A percentile compares a stretch with the other conserved stretches of the same genome.
Conservation (phyloP, 2,888 invertebrate genomes). For the Cryptus armator region DNA sequence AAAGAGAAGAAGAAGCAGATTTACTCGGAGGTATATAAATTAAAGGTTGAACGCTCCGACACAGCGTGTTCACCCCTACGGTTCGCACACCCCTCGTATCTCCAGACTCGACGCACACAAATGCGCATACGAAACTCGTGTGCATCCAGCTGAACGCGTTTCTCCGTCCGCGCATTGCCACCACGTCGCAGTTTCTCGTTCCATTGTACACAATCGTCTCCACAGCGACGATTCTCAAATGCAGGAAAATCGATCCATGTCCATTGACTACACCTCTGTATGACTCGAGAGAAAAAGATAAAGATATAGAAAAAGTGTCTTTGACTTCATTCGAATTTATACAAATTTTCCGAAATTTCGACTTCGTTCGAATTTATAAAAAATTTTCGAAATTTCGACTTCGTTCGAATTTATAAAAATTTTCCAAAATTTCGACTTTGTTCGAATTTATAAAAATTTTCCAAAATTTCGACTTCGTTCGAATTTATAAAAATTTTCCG, state of each 20-base stretch:
- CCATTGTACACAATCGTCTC: constrained; percentile 23
- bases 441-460: too few species aligned
- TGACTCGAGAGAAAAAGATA: background rate
- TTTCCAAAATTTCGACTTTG: too few species aligned
- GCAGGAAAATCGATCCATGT: constrained; percentile 40
- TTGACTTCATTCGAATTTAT: background rate
- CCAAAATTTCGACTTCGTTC: too few species aligned
- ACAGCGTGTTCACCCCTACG: constrained; percentile 7
- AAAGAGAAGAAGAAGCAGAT: constrained; percentile 8
- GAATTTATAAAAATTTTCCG: too few species aligned
- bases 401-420: too few species aligned
- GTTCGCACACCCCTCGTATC: constrained; percentile 17
- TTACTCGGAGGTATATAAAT: constrained; percentile 19
- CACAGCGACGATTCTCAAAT: constrained; percentile 29
- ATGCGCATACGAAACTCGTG: background rate
- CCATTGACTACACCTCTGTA: constrained; percentile 44
- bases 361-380: too few species aligned
- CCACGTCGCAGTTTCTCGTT: constrained; percentile 27
- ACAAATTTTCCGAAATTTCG: too few species aligned
- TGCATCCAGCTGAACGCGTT: constrained; percentile 11
- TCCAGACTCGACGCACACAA: background rate
- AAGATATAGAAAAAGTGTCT: background rate
- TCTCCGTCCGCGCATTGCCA: constrained; percentile 10
- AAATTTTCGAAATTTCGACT: too few species aligned
- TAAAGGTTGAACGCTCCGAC: constrained; percentile 29